Percentiles rank a stretch among this genome's conserved stretches.
Conservation (phyloP, 1,140 invertebrate species). For the Drosophila pseudoananassae region DNA sequence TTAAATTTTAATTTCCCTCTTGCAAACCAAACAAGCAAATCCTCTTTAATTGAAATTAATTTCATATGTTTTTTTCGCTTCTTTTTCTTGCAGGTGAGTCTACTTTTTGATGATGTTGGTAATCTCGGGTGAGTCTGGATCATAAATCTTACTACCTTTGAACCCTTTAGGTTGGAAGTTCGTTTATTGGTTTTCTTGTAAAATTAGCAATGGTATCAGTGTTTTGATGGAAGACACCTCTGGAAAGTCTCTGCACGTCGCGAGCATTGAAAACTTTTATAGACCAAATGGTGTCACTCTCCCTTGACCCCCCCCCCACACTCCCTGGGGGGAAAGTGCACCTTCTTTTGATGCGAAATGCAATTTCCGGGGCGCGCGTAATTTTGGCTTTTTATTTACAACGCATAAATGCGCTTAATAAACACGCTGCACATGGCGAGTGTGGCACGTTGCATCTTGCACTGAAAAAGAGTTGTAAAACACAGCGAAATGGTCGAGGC, state of each 20-base stretch:
- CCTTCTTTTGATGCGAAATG: conserved; percentile 29
- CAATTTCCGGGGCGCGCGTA: conserved; percentile 55
- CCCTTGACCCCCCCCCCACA: not conserved
- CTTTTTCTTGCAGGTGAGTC: conserved; percentile 61
- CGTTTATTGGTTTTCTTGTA: conserved; percentile 21
- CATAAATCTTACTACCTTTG: not conserved
- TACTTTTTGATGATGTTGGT: conserved; percentile 19
- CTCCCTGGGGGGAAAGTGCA: too few species aligned
- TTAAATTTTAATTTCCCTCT: conserved; percentile 71
- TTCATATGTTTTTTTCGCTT: conserved; percentile 48
- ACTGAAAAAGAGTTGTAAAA: conserved; percentile 61
- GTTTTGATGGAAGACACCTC: conserved; percentile 15
- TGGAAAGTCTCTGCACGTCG: conserved; percentile 51
- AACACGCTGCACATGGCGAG: conserved; percentile 61
- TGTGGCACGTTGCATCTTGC: conserved; percentile 45
- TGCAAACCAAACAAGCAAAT: conserved; percentile 38
- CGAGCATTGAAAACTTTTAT: conserved; percentile 76
- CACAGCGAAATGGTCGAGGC: conserved; percentile 50
- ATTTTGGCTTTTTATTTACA: conserved; percentile 67
- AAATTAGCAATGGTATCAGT: conserved; percentile 25
- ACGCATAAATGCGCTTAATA: conserved; percentile 78
- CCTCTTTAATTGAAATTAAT: conserved; percentile 73
- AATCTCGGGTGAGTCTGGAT: conserved; percentile 8
- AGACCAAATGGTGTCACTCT: conserved; percentile 66
- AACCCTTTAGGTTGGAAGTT: not conserved